Evolutionary conservation across 2,113 vertebrate species (phyloP), one percentile per base, ranked within the genome.

Genomic region (Apaloderma vittatum): DNA sequence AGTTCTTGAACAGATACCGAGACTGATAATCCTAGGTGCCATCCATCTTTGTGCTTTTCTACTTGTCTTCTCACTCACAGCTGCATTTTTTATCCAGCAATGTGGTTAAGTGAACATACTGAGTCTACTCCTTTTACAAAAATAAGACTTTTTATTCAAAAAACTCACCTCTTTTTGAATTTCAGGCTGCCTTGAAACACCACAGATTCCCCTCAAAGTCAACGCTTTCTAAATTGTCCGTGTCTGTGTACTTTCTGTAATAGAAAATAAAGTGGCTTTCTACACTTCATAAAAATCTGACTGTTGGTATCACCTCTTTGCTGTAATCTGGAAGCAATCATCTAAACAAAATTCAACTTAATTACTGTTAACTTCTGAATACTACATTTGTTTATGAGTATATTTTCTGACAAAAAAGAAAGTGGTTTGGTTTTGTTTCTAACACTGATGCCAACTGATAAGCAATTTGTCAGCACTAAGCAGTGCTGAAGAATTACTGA

Each of bases 61-160:
- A 83, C 52, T 88, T 82, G 36, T 94, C 34, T 76, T 96, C 92
- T 94, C 65, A 93, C 40, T 86, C 46, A 29, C 7, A 83, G 12
- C 9, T 72, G 51, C 17, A 13, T n/a, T 92, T 62, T n/a, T 32
- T 66, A 21, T 90, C 80, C 72, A 95, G 84, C 24, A 68, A 8
- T 62, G 11, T 49, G 23, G 22, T 92, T 94, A 55, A 93, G 94
- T 52, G 81, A 94, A 73, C 51, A 57, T 70, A 66, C 66, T 92
- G 95, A 49, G 94, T 93, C 75, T 62, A 62, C 48, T 94, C 66
- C 46, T 93, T 92, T 88, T 73, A 91, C 77, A 76, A 94, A 95
- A 89, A 57, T 26, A 83, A 88, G 30, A 37, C 20, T 49, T 67
- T 22, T 59, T 92, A 77, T 84, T 75, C 2, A 76, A 7, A 63